phyloP scores from a whole-genome alignment of 37 sponge, comb jelly and placozoan genomes.

The Dysidea cf. avara region DNA sequence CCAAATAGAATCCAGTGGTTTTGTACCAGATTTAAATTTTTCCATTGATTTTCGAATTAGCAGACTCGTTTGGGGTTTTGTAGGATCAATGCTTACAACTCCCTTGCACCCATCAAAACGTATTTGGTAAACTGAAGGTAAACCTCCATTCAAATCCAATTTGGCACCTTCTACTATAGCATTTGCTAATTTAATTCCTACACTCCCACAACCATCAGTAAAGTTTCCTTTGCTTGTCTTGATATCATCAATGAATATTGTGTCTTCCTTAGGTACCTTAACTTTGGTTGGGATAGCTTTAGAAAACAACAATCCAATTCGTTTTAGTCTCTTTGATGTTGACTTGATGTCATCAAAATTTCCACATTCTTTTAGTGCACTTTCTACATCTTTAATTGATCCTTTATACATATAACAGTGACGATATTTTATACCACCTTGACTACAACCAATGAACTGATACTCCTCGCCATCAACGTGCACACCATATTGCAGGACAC shows the following conservation, averaged over 20 bases:
- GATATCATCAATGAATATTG: constrained; percentile 47
- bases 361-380: constrained; percentile 56
- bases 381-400: constrained; percentile 7
- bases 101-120: constrained; percentile 82
- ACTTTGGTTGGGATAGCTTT: constrained; percentile 43
- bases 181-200: constrained; percentile 42
- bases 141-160: constrained; percentile 15
- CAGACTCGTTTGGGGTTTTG: background rate
- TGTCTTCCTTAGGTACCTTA: constrained; percentile 25
- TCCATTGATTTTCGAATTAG: constrained; percentile 67
- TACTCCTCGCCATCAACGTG: constrained; percentile 49
- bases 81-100: constrained; percentile 48
- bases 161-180: constrained; percentile 18
- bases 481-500: constrained; percentile 26
- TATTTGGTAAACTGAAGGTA: constrained; percentile 78
- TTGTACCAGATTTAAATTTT: constrained; percentile 58
- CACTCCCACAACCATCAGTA: constrained; percentile 85
- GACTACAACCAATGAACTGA: constrained; percentile 68
- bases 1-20: constrained; percentile 59
- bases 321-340: constrained; percentile 53
- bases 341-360: constrained; percentile 42
- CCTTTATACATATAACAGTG: constrained; percentile 66
- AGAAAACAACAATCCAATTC: constrained; percentile 81
- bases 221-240: constrained; percentile 44
- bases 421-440: constrained; percentile 62